phyloP scores from a whole-genome alignment of 2,113 vertebrate species.

The Cinclus cinclus region DNA sequence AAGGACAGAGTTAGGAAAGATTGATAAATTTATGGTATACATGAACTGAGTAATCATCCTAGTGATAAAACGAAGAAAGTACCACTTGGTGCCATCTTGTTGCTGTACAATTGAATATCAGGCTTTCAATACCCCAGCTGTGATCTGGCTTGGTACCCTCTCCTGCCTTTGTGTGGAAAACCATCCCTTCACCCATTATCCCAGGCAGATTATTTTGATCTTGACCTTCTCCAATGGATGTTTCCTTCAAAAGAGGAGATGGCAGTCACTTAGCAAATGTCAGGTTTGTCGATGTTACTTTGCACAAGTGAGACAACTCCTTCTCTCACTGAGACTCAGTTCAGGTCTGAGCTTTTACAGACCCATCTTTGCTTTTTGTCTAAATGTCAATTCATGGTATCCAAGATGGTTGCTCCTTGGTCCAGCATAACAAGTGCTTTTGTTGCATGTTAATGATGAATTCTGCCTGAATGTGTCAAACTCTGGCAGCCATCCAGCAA shows the following conservation, averaged over 20 bases:
- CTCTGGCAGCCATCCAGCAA: background rate
- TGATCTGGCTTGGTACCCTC: background rate
- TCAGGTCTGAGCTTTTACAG: background rate
- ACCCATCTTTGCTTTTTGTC: background rate
- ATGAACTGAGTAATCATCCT: background rate
- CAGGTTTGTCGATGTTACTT: background rate
- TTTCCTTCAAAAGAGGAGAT: background rate
- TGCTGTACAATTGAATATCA: background rate
- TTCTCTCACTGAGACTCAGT: background rate
- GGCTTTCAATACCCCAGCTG: background rate
- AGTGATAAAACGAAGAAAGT: background rate
- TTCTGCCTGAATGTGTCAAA: background rate
- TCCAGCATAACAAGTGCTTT: background rate
- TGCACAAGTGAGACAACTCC: background rate
- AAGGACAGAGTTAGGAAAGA: background rate
- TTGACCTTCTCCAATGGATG: background rate
- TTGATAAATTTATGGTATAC: background rate
- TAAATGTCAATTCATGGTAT: background rate
- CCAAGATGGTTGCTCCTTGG: background rate
- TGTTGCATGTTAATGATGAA: background rate
- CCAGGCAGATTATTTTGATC: background rate
- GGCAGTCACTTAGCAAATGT: background rate
- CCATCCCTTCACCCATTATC: background rate
- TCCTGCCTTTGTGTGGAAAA: background rate
- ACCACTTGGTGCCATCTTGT: accelerated